phyloP scores from a whole-genome alignment of 2,797 vertebrate species.

The Melanotaenia parkinsoni region DNA sequence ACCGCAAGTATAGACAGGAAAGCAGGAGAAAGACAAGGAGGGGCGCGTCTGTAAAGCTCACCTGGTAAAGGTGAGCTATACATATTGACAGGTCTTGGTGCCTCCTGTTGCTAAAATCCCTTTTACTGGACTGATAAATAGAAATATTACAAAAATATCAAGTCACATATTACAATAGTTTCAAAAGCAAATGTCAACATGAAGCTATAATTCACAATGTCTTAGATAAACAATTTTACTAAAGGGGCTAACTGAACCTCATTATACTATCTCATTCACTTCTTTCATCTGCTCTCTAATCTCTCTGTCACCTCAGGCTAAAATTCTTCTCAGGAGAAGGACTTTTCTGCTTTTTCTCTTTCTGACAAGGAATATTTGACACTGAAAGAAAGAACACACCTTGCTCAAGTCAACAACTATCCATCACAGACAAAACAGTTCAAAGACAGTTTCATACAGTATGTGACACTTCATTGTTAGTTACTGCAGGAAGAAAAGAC shows the following conservation, averaged over 20 bases:
- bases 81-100: background rate
- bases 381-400: conserved; percentile 34
- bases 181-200: background rate
- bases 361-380: conserved; percentile 44
- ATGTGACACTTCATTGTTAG: conserved; percentile 3
- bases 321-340: conserved; percentile 22
- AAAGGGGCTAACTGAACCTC: background rate
- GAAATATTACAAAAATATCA: background rate
- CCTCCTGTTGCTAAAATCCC: background rate
- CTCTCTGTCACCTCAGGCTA: conserved; percentile 24
- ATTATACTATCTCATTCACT: background rate
- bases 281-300: background rate
- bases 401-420: conserved; percentile 15
- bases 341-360: conserved; percentile 16
- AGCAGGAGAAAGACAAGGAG: too few species aligned
- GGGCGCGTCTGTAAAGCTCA: too few species aligned
- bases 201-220: background rate
- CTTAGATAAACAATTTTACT: background rate
- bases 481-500: background rate
- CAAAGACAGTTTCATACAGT: conserved; percentile 8
- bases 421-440: conserved; percentile 1
- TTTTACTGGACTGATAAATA: background rate
- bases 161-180: background rate
- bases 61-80: too few species aligned
- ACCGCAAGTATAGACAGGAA: too few species aligned